phyloP scores from a whole-genome alignment of 2,797 vertebrate species.

The Poecile montanus region DNA sequence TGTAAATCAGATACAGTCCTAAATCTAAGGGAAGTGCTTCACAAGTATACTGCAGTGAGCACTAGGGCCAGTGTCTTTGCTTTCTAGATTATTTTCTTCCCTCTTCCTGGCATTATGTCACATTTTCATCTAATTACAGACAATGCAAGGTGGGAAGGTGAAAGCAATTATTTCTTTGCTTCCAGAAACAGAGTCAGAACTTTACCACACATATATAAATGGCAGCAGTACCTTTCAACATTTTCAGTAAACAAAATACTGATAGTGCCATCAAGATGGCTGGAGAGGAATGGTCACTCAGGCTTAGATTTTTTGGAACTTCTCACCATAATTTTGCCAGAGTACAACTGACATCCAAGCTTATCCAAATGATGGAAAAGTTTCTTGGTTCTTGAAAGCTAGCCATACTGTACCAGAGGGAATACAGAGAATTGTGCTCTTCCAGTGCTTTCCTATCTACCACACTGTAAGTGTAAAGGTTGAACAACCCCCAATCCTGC shows the following conservation, averaged over 20 bases:
- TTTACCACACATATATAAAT: not conserved
- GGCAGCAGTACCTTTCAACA: not conserved
- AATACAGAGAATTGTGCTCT: not conserved
- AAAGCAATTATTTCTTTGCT: slow-evolving; percentile 13
- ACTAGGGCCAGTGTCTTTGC: not conserved
- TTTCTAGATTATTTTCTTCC: slow-evolving; percentile 5
- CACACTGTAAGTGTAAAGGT: not conserved
- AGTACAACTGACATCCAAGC: not conserved
- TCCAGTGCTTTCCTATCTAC: not conserved
- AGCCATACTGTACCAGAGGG: not conserved
- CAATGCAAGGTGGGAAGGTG: not conserved
- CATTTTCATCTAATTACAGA: slow-evolving; percentile 27
- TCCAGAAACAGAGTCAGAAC: not conserved
- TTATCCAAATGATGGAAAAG: not conserved
- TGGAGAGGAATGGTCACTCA: not conserved
- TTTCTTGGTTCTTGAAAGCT: not conserved
- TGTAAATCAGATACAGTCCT: not conserved
- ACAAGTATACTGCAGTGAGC: not conserved
- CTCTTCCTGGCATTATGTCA: not conserved
- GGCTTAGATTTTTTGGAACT: not conserved
- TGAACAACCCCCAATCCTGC: not conserved
- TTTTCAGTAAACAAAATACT: not conserved
- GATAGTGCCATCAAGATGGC: not conserved
- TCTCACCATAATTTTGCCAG: not conserved
- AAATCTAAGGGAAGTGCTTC: not conserved